These are phyloP conservation scores for Drosophila ironensis DNA, from an alignment of 1,140 invertebrate species.

Conservation along the genomic window DNA sequence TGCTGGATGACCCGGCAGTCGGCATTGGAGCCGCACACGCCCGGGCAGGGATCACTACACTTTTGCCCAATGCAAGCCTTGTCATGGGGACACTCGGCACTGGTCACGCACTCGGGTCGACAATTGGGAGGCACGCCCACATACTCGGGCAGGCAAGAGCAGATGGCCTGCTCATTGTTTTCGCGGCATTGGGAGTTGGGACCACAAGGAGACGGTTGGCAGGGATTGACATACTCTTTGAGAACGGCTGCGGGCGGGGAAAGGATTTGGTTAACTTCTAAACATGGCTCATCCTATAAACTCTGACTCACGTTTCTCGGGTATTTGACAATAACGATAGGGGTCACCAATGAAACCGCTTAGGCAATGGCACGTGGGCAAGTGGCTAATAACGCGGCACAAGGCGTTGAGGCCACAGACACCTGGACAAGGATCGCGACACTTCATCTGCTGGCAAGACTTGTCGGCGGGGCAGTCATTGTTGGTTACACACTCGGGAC, in stretches of 20 bases:
- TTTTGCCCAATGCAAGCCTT: conserved; percentile 91
- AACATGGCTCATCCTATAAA: neutral
- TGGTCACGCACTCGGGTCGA: conserved; percentile 88
- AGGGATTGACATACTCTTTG: conserved; percentile 84
- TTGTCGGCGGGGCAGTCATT: conserved; percentile 87
- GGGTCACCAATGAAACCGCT: conserved; percentile 88
- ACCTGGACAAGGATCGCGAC: conserved; percentile 89
- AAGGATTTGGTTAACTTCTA: conserved; percentile 85
- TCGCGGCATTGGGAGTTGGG: conserved; percentile 85
- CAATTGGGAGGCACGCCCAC: conserved; percentile 89
- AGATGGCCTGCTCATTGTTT: conserved; percentile 86
- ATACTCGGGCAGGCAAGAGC: conserved; percentile 88
- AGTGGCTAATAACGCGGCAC: conserved; percentile 88
- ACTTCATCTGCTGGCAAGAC: conserved; percentile 90
- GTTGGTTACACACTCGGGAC: conserved; percentile 89
- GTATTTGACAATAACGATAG: conserved; percentile 82
- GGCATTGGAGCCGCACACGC: conserved; percentile 89
- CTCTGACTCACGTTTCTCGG: conserved; percentile 83
- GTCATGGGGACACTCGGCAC: conserved; percentile 89
- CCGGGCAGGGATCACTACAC: conserved; percentile 91
- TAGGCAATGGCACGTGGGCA: conserved; percentile 88
- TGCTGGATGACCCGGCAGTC: conserved; percentile 90
- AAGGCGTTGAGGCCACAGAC: conserved; percentile 88
- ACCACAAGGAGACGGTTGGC: conserved; percentile 85
- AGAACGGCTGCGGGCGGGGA: conserved; percentile 64